phyloP scores from a whole-genome alignment of 92 coral and sea anemone species.

The Bergia puertoricense region DNA sequence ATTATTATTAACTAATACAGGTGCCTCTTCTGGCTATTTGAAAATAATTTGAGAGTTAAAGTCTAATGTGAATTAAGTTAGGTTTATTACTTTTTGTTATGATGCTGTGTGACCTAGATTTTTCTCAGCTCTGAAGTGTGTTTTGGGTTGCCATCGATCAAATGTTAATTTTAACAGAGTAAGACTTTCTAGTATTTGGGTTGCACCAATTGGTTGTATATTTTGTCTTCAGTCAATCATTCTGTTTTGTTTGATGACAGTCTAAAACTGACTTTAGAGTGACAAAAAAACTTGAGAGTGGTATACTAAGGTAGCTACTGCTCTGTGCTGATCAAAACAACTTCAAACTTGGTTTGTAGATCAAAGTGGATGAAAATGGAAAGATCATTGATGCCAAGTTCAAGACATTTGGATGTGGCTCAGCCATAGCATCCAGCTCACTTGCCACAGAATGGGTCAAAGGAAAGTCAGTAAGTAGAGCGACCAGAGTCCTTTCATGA shows the following conservation, averaged over 20 bases:
- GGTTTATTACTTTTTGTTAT: too few relatives aligned
- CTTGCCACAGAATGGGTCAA: constrained; percentile 99
- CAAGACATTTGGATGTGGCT: constrained; percentile 99
- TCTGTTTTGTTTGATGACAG: too few relatives aligned
- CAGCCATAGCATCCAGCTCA: constrained; percentile 99
- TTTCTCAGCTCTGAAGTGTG: too few relatives aligned
- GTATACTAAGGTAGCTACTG: neutral
- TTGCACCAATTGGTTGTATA: neutral
- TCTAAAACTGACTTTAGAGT: neutral
- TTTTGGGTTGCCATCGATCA: too few relatives aligned
- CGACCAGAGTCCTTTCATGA: neutral
- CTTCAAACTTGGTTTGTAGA: constrained; percentile 56
- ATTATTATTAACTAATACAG: too few relatives aligned
- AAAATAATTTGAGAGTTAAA: too few relatives aligned
- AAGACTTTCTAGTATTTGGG: too few relatives aligned
- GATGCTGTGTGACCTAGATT: too few relatives aligned
- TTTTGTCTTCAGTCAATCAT: neutral
- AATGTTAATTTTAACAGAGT: too few relatives aligned
- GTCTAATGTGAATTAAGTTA: too few relatives aligned
- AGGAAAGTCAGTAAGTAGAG: constrained; percentile 87
- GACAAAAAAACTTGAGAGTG: neutral
- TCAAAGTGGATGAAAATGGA: constrained; percentile 94
- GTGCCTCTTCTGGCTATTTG: too few relatives aligned
- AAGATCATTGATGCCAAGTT: constrained; percentile 97
- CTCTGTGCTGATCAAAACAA: neutral